phyloP scores from a whole-genome alignment of 2,888 invertebrate species.

The Erebia ligea region DNA sequence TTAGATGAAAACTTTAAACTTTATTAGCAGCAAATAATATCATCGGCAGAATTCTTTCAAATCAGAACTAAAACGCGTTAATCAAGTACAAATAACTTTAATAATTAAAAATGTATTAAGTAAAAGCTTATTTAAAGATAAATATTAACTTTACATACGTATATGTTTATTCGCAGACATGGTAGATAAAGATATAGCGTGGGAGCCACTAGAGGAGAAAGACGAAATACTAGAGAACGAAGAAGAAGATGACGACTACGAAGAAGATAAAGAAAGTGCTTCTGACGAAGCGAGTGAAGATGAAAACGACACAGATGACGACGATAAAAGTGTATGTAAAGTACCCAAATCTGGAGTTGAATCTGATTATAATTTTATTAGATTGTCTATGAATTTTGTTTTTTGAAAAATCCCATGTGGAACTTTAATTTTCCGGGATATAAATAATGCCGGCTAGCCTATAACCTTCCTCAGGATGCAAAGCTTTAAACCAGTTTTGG shows the following conservation, averaged over 20 bases:
- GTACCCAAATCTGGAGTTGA: no score
- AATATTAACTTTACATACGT: not conserved
- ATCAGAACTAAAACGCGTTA: not conserved
- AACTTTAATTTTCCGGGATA: no score
- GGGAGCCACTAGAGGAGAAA: slow-evolving; percentile 83
- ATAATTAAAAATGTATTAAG: no score
- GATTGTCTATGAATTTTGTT: no score
- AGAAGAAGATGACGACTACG: slow-evolving; percentile 47
- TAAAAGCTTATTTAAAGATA: no score
- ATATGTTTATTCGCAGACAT: slow-evolving; percentile 61
- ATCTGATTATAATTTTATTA: no score
- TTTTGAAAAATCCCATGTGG: no score
- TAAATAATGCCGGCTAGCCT: no score
- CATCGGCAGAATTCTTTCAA: no score
- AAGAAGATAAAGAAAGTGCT: slow-evolving; percentile 56
- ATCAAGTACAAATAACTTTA: no score
- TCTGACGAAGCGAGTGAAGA: slow-evolving; percentile 47
- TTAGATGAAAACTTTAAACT: not conserved
- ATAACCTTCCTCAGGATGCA: no score
- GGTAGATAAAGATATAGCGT: slow-evolving; percentile 80
- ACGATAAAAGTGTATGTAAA: slow-evolving; percentile 18
- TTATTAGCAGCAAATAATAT: not conserved
- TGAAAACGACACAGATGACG: slow-evolving; percentile 51
- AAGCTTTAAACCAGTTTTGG: no score
- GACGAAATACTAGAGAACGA: slow-evolving; percentile 66